Evolutionary conservation across 1,140 invertebrate species (phyloP).

Genomic region (Drosophila varians): DNA sequence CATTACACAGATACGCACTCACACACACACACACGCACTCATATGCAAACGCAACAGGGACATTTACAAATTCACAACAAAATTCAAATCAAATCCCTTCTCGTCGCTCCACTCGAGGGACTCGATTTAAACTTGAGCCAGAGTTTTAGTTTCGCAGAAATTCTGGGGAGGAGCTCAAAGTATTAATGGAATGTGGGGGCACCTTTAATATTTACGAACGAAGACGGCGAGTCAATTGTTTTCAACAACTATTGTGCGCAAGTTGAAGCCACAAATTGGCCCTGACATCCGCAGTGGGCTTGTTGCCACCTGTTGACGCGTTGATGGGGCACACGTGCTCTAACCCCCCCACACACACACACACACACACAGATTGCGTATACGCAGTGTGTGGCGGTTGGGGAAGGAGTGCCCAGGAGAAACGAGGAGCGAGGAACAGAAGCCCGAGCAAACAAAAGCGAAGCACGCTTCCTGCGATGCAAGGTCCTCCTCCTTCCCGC

Average conservation of each 20-base stretch:
- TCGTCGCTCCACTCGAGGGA: not conserved
- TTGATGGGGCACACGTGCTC: conserved; percentile 22
- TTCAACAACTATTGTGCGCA: conserved; percentile 2
- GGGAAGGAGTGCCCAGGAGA: conserved; percentile 33
- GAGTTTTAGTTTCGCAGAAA: conserved; percentile 2
- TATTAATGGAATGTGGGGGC: not conserved
- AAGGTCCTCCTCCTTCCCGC: not conserved
- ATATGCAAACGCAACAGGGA: conserved; percentile 15
- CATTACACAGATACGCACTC: conserved; percentile 56
- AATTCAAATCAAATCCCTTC: conserved; percentile 60
- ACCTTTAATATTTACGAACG: conserved; percentile 24
- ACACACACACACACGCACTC: conserved; percentile 5
- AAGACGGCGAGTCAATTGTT: conserved; percentile 24
- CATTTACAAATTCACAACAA: conserved; percentile 68
- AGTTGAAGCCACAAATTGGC: conserved; percentile 52
- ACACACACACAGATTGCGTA: conserved; percentile 41
- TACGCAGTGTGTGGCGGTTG: too few relatives aligned
- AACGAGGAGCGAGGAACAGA: conserved; percentile 25
- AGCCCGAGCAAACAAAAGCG: conserved; percentile 34
- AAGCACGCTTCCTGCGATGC: conserved; percentile 32
- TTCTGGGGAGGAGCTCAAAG: conserved; percentile 15
- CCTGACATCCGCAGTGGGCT: conserved; percentile 23
- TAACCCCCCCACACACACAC: not conserved
- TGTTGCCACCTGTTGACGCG: conserved; percentile 58
- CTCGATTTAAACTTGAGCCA: conserved; percentile 1